These are phyloP conservation scores for Lasius fuliginosus DNA, from an alignment of 2,888 invertebrate genomes.

Conservation along the genomic window DNA sequence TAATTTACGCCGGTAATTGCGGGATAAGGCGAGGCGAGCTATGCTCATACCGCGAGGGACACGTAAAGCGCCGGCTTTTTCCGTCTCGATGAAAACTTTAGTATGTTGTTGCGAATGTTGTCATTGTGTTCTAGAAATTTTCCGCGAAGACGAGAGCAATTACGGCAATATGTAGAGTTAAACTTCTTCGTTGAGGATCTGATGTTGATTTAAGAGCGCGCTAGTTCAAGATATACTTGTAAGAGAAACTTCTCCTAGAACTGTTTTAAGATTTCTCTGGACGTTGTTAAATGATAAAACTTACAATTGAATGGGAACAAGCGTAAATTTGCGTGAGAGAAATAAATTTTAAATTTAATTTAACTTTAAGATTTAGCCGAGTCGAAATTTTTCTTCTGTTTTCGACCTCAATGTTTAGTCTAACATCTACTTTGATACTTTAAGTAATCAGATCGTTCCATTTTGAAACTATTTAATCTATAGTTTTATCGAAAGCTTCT, in stretches of 20 bases:
- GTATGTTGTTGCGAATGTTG: neutral
- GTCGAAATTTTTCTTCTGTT: neutral
- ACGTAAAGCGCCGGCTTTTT: conserved; percentile 31
- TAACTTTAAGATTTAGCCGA: neutral
- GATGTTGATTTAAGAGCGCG: neutral
- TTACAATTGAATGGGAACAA: neutral
- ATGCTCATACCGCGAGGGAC: neutral
- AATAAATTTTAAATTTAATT: neutral
- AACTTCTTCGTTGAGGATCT: neutral
- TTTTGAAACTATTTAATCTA: neutral
- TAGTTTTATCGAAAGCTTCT: neutral
- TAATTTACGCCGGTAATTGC: conserved; percentile 76
- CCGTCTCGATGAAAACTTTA: conserved; percentile 32
- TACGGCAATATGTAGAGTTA: neutral
- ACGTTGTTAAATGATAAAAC: neutral
- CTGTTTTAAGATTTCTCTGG: neutral
- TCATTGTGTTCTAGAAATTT: conserved; percentile 14
- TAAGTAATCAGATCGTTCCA: neutral
- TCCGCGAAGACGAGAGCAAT: neutral
- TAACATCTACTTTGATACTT: neutral
- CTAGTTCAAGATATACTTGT: neutral
- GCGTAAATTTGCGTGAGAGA: neutral
- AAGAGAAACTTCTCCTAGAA: neutral
- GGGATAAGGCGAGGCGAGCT: conserved; percentile 69
- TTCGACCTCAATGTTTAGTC: neutral